phyloP scores from a whole-genome alignment of 30 jellyfish, hydroid and myxozoan genomes.

The Catostylus mosaicus region DNA sequence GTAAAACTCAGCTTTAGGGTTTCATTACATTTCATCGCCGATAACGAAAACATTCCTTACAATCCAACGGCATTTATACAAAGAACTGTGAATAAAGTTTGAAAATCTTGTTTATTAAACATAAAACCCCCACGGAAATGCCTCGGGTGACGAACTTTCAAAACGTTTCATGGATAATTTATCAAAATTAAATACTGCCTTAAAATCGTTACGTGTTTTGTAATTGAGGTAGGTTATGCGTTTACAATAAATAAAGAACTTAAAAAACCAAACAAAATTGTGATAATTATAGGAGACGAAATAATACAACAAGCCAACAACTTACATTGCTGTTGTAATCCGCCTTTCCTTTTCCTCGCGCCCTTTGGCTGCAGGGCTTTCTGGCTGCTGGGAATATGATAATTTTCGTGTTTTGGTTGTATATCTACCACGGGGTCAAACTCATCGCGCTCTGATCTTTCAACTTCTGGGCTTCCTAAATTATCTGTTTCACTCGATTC shows the following conservation, averaged over 20 bases:
- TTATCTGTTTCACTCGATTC: constrained; percentile 2
- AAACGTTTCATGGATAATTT: neutral
- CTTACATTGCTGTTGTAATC: constrained; percentile 67
- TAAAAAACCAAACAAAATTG: neutral
- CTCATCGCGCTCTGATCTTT: constrained; percentile 12
- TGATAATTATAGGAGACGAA: neutral
- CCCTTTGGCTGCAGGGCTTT: constrained; percentile 74
- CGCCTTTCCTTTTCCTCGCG: constrained; percentile 71
- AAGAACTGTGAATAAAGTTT: neutral
- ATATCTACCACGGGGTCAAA: constrained; percentile 16
- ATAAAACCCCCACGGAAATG: neutral
- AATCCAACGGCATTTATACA: neutral
- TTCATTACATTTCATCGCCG: neutral
- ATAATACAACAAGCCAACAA: constrained; percentile 2
- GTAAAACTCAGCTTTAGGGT: neutral
- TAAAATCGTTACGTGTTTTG: neutral
- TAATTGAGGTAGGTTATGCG: neutral
- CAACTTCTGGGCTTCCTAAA: constrained; percentile 1
- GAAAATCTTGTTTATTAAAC: neutral
- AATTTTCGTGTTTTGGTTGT: constrained; percentile 36
- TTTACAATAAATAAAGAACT: neutral
- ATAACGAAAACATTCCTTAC: neutral
- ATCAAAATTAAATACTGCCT: too few relatives aligned
- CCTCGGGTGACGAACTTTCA: neutral
- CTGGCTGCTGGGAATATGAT: constrained; percentile 30